Base-by-base conservation (phyloP, 2,113 vertebrate genomes). In the Malurus melanocephalus region DNA sequence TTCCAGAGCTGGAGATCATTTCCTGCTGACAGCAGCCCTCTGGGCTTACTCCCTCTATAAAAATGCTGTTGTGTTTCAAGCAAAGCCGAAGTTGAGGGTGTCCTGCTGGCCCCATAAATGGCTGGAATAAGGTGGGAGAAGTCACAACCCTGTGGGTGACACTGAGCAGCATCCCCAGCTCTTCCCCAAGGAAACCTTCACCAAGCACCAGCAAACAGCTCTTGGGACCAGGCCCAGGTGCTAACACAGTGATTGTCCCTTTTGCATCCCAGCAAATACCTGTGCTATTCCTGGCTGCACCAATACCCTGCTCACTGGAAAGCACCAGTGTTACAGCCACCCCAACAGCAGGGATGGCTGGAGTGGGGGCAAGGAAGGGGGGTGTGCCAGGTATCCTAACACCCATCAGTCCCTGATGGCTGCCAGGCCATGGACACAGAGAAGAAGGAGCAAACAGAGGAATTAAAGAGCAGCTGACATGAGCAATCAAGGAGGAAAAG, bases 361-460 rank as follows among this genome's bases (percentile, higher is more conserved):
- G 49, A 88, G 35, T 16, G 45, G 40, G n/a, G 64, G 52, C 12
- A 71, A 62, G 67, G 59, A 79, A 71, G 18, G 56, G 9, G 27
- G 6, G 27, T 83, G 17, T 77, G n/a, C 46, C 1, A 3, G 20
- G 21, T 82, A 24, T 72, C 66, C 53, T 27, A 11, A 60, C 11
- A 21, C 14, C 16, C 11, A 11, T 23, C 0, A 0, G 13, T 46
- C 32, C 32, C 71, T 4, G 6, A 11, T 18, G 35, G 67, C 55
- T 49, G 73, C 60, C 1, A 0, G 20, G 38, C 42, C 55, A 20
- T 2, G 42, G 55, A 59, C 62, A 76, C 24, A 67, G 49, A 33
- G 35, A 45, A 40, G 38, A 40, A 11, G 68, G 52, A 74, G 13
- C 17, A 67, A 75, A 67, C 11, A 82, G 52, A 73, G 45, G 22